Conservation (phyloP, 2,888 invertebrate species). For the Apotomis capreana region DNA sequence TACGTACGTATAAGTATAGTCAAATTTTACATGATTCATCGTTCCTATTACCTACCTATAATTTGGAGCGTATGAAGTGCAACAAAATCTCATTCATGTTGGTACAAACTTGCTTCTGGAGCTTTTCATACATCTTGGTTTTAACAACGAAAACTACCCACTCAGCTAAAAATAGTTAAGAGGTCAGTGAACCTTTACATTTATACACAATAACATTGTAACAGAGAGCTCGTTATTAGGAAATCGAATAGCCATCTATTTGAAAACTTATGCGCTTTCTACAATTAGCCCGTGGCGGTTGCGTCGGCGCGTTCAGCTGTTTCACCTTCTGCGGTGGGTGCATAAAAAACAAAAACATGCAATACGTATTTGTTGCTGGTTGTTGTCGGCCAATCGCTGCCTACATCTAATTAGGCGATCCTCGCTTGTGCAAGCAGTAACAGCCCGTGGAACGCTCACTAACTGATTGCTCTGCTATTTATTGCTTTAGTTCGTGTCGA, state of each 20-base stretch:
- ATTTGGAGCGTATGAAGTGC: no score
- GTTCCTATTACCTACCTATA: no score
- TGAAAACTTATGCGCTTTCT: slow-evolving; percentile 41
- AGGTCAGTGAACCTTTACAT: slow-evolving; percentile 19
- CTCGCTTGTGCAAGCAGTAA: slow-evolving; percentile 58
- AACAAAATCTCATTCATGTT: no score
- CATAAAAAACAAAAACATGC: slow-evolving; percentile 46
- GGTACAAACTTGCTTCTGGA: no score
- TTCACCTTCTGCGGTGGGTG: slow-evolving; percentile 43
- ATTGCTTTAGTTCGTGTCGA: slow-evolving; percentile 48
- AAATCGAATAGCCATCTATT: slow-evolving; percentile 38
- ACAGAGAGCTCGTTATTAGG: slow-evolving; percentile 29
- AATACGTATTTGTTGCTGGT: slow-evolving; percentile 54
- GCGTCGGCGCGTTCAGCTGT: slow-evolving; percentile 45
- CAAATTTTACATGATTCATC: no score
- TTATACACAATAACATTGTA: slow-evolving; percentile 12
- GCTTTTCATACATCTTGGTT: background rate
- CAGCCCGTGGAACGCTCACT: slow-evolving; percentile 49
- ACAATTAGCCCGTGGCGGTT: slow-evolving; percentile 33
- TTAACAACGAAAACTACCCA: slow-evolving; percentile 1
- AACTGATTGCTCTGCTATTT: slow-evolving; percentile 53
- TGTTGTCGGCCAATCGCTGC: slow-evolving; percentile 55
- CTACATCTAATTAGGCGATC: slow-evolving; percentile 68
- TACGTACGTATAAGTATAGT: no score
- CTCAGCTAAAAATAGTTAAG: background rate